Evolutionary conservation across 2,797 vertebrate genomes (phyloP).

Genomic region (Cirrhinus molitorella): DNA sequence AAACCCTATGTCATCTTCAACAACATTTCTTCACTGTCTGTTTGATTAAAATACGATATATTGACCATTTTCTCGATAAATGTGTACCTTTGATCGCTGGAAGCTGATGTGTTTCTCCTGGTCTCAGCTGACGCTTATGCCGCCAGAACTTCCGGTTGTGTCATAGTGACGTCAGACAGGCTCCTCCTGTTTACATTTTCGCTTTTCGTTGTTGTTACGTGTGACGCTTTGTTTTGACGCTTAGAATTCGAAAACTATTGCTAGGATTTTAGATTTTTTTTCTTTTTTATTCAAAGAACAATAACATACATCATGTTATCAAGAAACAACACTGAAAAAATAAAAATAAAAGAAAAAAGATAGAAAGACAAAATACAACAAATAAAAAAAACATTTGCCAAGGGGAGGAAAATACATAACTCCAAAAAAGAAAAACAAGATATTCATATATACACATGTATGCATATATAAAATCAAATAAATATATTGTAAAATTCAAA

Average conservation of each 20-base stretch:
- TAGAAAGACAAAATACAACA: no score
- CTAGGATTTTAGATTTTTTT: no score
- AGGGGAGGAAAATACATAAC: no score
- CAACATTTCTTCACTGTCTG: background rate
- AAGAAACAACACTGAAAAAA: no score
- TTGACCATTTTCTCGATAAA: background rate
- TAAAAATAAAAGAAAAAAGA: no score
- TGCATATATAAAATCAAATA: no score
- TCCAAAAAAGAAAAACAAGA: no score
- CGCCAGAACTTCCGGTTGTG: background rate
- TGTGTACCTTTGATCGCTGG: conserved; percentile 20
- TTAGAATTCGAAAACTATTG: background rate
- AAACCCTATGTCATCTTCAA: background rate
- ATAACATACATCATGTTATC: no score
- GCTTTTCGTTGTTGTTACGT: background rate
- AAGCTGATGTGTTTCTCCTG: background rate
- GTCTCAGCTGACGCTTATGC: conserved; percentile 23
- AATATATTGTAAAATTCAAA: no score
- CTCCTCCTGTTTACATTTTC: background rate
- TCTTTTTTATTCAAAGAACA: no score
- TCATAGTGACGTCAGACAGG: conserved; percentile 9
- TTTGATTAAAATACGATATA: background rate
- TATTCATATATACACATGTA: no score
- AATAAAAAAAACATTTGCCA: no score
- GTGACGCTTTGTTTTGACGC: background rate